Evolutionary conservation across 2,113 vertebrate species (phyloP).

Genomic region (Pseudolaguvia tuberculata): DNA sequence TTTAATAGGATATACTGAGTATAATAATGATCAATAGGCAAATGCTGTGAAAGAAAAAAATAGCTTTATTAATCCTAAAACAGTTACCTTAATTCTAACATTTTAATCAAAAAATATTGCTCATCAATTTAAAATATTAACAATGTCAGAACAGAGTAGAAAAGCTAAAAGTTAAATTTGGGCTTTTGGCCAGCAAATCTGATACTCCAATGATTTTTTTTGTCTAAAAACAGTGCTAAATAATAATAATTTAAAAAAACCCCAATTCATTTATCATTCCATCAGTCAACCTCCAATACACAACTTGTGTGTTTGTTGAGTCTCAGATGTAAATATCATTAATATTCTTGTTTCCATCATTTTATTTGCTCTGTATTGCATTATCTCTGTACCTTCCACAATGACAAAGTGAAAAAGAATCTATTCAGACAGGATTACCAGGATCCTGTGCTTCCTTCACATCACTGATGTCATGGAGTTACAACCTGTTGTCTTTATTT

Average conservation of each 20-base stretch:
- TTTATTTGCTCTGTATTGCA: too few species aligned
- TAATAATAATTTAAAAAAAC: too few species aligned
- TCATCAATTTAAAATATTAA: slow-evolving; percentile 73
- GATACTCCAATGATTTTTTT: neutral
- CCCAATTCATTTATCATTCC: neutral
- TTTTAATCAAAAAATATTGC: slow-evolving; percentile 70
- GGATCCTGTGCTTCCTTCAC: neutral
- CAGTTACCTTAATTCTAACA: slow-evolving; percentile 96
- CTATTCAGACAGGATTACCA: too few species aligned
- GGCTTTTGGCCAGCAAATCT: neutral
- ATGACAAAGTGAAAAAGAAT: too few species aligned
- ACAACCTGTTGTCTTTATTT: neutral
- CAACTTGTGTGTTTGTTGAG: neutral
- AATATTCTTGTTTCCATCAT: neutral
- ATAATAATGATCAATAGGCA: neutral
- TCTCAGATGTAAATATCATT: neutral
- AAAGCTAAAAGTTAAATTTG: slow-evolving; percentile 38
- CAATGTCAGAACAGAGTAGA: slow-evolving; percentile 45
- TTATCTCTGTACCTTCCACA: too few species aligned
- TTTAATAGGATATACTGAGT: neutral
- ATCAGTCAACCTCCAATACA: neutral
- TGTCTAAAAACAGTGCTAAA: neutral
- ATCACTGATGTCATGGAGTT: neutral
- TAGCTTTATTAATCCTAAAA: slow-evolving; percentile 96
- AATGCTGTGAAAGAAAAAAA: slow-evolving; percentile 62